A percentile compares a stretch with the other conserved stretches of the same genome.
Conservation (phyloP, 2,797 vertebrate species). For the Gymnoscopelus braueri region DNA sequence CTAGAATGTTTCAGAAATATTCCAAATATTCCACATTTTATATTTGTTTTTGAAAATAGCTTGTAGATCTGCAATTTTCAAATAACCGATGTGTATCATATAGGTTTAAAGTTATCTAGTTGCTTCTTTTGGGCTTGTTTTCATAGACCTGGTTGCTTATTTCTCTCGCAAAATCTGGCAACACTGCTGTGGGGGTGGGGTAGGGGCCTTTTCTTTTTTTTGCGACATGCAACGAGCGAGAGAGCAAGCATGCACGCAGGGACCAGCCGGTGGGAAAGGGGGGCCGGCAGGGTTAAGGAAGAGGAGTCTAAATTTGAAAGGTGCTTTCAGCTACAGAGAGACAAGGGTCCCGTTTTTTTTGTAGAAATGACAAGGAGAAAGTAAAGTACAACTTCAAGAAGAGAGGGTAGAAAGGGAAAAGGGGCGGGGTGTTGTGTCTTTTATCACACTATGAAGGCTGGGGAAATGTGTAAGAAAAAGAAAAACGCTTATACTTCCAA, state of each 20-base stretch:
- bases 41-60: no score
- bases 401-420: constrained; percentile 50
- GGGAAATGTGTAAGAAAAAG: constrained; percentile 38
- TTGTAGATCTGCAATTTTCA: no score
- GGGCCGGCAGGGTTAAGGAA: no score
- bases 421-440: constrained; percentile 50
- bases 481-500: constrained; percentile 27
- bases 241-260: constrained; percentile 27
- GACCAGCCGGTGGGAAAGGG: constrained; percentile 73
- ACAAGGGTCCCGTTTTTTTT: constrained; percentile 65
- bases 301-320: constrained; percentile 71
- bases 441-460: constrained; percentile 63
- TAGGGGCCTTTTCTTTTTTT: background rate
- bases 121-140: background rate
- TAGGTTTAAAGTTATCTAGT: no score
- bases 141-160: no score
- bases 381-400: constrained; percentile 53
- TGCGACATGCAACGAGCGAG: background rate
- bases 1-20: no score
- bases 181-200: no score
- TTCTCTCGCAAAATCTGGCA: no score
- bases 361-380: constrained; percentile 63
- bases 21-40: no score
- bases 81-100: no score
- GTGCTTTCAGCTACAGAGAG: constrained; percentile 67